Conservation (phyloP, 2,888 invertebrate genomes). For the Diarsia mendica region DNA sequence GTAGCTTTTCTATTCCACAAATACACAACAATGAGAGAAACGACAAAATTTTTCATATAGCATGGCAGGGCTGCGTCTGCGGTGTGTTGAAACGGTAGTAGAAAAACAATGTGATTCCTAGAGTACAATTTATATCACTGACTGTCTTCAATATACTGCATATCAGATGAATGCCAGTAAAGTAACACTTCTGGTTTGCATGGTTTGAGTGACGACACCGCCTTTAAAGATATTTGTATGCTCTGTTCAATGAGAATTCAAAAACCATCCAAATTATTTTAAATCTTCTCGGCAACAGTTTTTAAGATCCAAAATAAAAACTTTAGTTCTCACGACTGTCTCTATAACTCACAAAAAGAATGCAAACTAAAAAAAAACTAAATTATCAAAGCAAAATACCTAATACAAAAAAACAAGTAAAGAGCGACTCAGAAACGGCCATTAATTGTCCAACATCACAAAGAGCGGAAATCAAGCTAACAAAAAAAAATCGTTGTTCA, state of each 20-base stretch:
- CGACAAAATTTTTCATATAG: no score
- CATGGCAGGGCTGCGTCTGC: neutral
- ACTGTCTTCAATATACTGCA: neutral
- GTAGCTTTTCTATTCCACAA: neutral
- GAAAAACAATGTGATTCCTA: neutral
- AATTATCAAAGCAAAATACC: conserved; percentile 51
- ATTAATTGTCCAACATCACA: conserved; percentile 63
- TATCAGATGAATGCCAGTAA: no score
- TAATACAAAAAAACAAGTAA: conserved; percentile 41
- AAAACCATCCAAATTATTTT: neutral
- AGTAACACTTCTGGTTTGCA: no score
- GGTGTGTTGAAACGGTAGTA: neutral
- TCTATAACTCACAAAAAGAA: conserved; percentile 24
- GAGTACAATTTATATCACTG: neutral
- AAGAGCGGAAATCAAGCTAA: conserved; percentile 65
- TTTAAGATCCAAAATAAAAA: neutral
- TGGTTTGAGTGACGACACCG: neutral
- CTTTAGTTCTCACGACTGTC: neutral
- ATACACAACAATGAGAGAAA: neutral
- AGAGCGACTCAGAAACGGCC: conserved; percentile 37
- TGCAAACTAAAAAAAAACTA: conserved; percentile 21
- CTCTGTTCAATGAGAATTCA: neutral
- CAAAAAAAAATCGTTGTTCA: conserved; percentile 68
- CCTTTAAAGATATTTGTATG: neutral
- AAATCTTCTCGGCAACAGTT: conserved; percentile 4